Evolutionary conservation across 2,797 vertebrate genomes (phyloP), one percentile per base, ranked within the genome.

Genomic region (Avahi laniger): DNA sequence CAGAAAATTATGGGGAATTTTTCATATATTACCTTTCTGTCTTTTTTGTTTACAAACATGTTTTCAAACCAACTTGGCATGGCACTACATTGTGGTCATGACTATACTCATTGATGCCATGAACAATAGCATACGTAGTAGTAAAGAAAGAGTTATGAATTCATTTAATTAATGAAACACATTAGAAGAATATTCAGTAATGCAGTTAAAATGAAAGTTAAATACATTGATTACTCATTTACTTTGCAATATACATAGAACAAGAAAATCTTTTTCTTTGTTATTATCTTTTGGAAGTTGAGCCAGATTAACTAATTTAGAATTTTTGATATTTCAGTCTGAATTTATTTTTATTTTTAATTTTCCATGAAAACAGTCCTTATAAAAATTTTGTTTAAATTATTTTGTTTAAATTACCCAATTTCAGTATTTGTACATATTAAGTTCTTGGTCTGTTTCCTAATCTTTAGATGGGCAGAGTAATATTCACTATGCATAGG

Each of bases 11-110:
- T 82, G 61, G 17, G 10, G 14, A 75, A 63, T 89, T 65, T 93
- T 59, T 92, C 28, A 57, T 63, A 46, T n/a, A 72, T 28, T 69
- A 22, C 30, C 28, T 59, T 69, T 85, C 54, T 96, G 26, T 35
- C 30, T 91, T 95, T 89, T 86, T 80, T 89, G 38, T 93, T 86
- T 84, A 93, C 69, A 91, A 97, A 69, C 48, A 63, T 43, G 7
- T 50, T 85, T 96, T 92, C 89, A 79, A 89, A 86, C 41, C 95
- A 95, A 73, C 1, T 2, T 88, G 28, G 43, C 61, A 78, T 61
- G 48, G 7, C 10, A 50, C 63, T 70, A 41, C 13, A 63, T 57
- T 72, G 11, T 79, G 6, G 30, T 75, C 41, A 79, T 81, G 38
- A 88, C 8, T 89, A 15, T 57, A 57, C 89, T 82, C 43, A 84